Percentiles rank a stretch among this genome's conserved stretches.
Conservation (phyloP, 2,797 vertebrate genomes). For the Parambassis ranga region DNA sequence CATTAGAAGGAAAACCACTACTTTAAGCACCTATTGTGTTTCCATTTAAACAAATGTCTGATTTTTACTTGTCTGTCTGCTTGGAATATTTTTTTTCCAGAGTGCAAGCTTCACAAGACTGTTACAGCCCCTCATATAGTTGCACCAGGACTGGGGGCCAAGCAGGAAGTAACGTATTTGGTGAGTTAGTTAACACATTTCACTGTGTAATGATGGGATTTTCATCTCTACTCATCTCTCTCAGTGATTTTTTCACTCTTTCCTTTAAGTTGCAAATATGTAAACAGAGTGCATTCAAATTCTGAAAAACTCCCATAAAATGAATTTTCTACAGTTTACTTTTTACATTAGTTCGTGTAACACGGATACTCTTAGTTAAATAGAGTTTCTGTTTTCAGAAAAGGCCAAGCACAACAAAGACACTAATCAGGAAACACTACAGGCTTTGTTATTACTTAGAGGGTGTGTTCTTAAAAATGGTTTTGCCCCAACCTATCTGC, state of each 20-base stretch:
- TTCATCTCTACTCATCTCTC: no score
- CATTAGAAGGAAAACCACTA: no score
- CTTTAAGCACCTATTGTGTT: no score
- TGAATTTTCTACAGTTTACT: background rate
- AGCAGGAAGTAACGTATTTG: slow-evolving; percentile 17
- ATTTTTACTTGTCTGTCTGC: background rate
- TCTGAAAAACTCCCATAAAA: background rate
- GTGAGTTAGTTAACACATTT: slow-evolving; percentile 35
- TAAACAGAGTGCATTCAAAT: background rate
- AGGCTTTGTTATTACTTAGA: slow-evolving; percentile 41
- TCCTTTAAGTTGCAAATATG: background rate
- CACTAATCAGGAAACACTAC: slow-evolving; percentile 61
- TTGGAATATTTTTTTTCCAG: slow-evolving; percentile 2
- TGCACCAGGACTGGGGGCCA: slow-evolving; percentile 37
- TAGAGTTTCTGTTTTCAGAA: slow-evolving; percentile 18
- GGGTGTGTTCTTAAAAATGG: slow-evolving; percentile 59
- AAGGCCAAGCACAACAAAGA: slow-evolving; percentile 63
- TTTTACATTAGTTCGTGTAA: slow-evolving; percentile 13
- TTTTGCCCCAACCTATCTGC: slow-evolving; percentile 63
- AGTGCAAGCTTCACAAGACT: slow-evolving; percentile 36
- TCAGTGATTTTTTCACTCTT: background rate
- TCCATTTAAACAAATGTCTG: background rate
- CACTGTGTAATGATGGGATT: background rate
- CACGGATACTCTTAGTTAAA: background rate
- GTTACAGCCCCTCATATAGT: background rate